A percentile compares a stretch with the other conserved stretches of the same genome.
These are phyloP conservation scores for Aphrophora alni DNA, from an alignment of 2,888 invertebrate genomes.

Conservation along the genomic window DNA sequence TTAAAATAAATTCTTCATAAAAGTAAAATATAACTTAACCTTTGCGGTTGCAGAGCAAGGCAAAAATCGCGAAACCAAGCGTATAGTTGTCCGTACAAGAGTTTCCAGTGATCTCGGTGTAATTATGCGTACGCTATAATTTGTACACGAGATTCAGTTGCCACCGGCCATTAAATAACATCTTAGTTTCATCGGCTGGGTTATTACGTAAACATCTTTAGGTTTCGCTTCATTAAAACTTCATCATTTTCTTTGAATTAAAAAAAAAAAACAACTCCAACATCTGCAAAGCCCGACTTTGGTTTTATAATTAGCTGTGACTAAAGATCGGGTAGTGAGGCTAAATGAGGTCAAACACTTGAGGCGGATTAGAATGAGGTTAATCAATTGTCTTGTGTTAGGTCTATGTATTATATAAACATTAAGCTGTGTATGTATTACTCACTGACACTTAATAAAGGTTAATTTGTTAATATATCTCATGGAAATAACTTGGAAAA, in stretches of 20 bases:
- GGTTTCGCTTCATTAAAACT: neutral
- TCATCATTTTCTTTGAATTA: neutral
- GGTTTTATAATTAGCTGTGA: neutral
- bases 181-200: neutral
- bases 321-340: neutral
- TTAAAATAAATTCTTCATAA: too few species aligned
- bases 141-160: neutral
- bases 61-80: neutral
- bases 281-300: neutral
- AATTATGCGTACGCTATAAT: neutral
- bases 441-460: too few species aligned
- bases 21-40: too few species aligned
- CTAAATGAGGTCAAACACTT: neutral
- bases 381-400: neutral
- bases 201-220: neutral
- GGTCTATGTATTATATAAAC: neutral
- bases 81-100: neutral
- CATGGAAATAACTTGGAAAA: too few species aligned
- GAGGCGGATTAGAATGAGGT: neutral
- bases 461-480: too few species aligned
- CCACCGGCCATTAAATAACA: neutral
- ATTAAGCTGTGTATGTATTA: neutral
- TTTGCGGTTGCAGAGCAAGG: too few species aligned
- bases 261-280: neutral
- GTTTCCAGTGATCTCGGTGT: neutral